Evolutionary conservation across 2,113 vertebrate species (phyloP), one percentile per base, ranked within the genome.

Genomic region (Phaetusa simplex): DNA sequence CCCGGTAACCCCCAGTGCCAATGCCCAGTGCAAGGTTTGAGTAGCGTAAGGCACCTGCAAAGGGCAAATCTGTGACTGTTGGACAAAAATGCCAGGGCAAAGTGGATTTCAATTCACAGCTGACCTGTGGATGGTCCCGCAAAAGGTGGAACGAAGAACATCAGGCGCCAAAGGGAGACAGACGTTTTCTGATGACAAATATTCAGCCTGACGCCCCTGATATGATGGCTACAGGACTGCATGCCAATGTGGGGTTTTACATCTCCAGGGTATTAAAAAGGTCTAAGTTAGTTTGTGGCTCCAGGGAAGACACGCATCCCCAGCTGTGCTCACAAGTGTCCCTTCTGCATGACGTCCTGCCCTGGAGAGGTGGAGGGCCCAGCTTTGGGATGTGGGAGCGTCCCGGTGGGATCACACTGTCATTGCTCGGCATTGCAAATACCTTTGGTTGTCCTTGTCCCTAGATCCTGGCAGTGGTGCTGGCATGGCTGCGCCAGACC

Each of bases 401-500:
- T 36, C 58, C 65, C 2, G 0, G 19, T 5, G 49, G 40, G 72
- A 43, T 55, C 34, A 1, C 0, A 0, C 8, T 43, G 42, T 3
- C 36, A 0, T 1, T 23, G 36, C 53, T 61, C 36, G 17, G 49
- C 0, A 0, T 4, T 30, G 27, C 47, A 24, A 2, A 6, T 7
- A 0, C 2, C 29, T 59, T 62, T 58, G 40, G 1, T 4, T 62
- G 69, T 55, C 76, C 77, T n/a, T 32, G 29, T 87, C 49, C 82
- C 73, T 67, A 97, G 96, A 9, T 45, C 70, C 67, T 59, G 80
- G 72, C n/a, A 14, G 87, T 0, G 6, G 53, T 14, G 50, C 27
- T 87, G 53, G 21, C 85, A 98, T 98, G 98, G 77, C 66, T 16
- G 80, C 27, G 6, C 80, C 45, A 27, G 43, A 59, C 2, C 53